Evolutionary conservation across 2,113 vertebrate species (phyloP), one percentile per base, ranked within the genome.

Genomic region (Chloroceryle aenea): DNA sequence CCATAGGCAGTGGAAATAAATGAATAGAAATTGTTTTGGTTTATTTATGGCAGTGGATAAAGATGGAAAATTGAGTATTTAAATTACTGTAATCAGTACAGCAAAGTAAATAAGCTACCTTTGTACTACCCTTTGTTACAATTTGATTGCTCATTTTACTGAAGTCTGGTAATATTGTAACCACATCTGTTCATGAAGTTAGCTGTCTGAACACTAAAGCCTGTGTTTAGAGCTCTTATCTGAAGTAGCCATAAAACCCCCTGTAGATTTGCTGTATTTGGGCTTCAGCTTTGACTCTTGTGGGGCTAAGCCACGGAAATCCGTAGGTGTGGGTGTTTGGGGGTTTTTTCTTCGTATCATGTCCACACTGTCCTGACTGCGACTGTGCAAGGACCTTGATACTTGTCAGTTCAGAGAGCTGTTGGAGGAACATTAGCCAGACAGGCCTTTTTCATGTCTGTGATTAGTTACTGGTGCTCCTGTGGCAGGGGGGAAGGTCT

Each of bases 111-210:
- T 12, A 36, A 62, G 9, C 16, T 66, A 27, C 50, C 29, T 69
- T 76, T 83, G 27, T 71, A 30, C 36, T 36, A 16, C 3, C 53
- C 32, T 89, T 27, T 47, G 75, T 77, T 74, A 67, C 8, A 79
- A 34, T 68, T 71, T 63, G 26, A 55, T 75, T 64, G 42, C 34
- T 91, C 15, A 30, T 95, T 89, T 89, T 73, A 27, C n/a, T 68
- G 61, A 76, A 68, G 75, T 74, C 30, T 88, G 22, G 17, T 90
- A n/a, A 25, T 40, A n/a, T 45, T 77, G 18, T 50, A 50, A 50
- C 25, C 13, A 27, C 21, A 76, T 76, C n/a, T 80, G 16, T 36
- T 91, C 40, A 30, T 7, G 3, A 42, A 90, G 18, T 63, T 85
- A 68, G 55, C 26, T 64, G 1, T 68, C 29, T 85, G 40, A 81